These are phyloP conservation scores for Meles meles DNA, from an alignment of 2,113 vertebrate species.

Conservation along the genomic window DNA sequence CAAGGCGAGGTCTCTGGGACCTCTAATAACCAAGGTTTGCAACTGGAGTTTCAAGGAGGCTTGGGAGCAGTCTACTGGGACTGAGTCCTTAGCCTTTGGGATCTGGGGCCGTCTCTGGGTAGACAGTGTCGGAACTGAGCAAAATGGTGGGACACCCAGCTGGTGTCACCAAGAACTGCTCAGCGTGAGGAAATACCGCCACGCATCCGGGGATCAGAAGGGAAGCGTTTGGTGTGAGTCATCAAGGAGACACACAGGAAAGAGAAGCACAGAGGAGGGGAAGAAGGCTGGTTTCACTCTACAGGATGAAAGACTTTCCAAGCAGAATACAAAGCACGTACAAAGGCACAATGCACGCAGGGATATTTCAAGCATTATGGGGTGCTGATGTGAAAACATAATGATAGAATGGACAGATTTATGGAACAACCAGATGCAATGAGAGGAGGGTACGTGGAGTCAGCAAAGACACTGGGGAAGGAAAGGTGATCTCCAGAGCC, in stretches of 20 bases:
- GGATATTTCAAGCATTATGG: not conserved
- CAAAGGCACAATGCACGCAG: not conserved
- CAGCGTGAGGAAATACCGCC: not conserved
- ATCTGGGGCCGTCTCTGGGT: not conserved
- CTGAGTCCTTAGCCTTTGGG: not conserved
- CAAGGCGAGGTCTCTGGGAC: not conserved
- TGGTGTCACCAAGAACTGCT: not conserved
- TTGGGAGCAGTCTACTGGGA: not conserved
- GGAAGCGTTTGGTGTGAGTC: not conserved
- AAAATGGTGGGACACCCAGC: not conserved
- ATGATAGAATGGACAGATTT: not conserved
- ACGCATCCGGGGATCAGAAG: not conserved
- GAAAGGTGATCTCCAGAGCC: not conserved
- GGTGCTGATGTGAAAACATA: not conserved
- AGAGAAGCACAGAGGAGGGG: not conserved
- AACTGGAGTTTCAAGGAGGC: not conserved
- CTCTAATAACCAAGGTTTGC: not conserved
- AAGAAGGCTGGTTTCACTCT: not conserved
- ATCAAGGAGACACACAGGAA: not conserved
- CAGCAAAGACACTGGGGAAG: not conserved
- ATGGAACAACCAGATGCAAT: not conserved
- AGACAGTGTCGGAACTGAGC: fast-evolving
- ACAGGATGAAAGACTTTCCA: not conserved
- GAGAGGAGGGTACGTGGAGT: not conserved
- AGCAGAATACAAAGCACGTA: too few species aligned